Evolutionary conservation across 2,888 invertebrate genomes (phyloP).

Genomic region (Conomelus anceps): DNA sequence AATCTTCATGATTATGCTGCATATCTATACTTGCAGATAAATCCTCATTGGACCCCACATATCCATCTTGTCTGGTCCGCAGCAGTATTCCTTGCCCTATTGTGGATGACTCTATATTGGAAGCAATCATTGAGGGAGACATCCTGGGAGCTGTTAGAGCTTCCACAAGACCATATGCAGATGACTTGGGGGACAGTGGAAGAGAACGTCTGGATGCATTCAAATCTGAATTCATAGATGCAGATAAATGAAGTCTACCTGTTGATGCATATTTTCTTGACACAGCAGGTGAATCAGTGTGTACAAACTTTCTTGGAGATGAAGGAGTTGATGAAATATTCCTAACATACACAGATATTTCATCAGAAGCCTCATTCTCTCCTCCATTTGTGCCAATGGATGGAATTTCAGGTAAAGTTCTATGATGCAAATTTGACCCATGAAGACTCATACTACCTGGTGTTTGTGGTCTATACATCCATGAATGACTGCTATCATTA

Average conservation of each 20-base stretch:
- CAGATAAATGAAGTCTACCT: conserved; percentile 2
- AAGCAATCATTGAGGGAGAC: conserved; percentile 7
- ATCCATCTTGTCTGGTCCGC: conserved; percentile 58
- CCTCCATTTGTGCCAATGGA: conserved; percentile 3
- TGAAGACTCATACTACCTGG: conserved; percentile 10
- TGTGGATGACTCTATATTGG: conserved; percentile 50
- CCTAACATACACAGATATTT: neutral
- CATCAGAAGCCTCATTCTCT: neutral
- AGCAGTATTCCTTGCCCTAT: conserved; percentile 50
- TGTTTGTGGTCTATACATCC: conserved; percentile 45
- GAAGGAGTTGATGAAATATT: conserved; percentile 26
- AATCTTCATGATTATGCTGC: conserved; percentile 19
- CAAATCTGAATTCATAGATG: conserved; percentile 5
- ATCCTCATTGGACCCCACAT: conserved; percentile 39
- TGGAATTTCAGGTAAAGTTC: conserved; percentile 5
- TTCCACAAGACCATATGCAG: conserved; percentile 39
- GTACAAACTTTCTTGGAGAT: conserved; percentile 26
- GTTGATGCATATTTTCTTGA: conserved; percentile 18
- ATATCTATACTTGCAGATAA: conserved; percentile 7
- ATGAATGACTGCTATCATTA: conserved; percentile 37
- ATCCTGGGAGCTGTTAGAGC: conserved; percentile 1
- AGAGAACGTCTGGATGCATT: conserved; percentile 21
- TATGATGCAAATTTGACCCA: conserved; percentile 8
- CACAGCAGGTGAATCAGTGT: conserved; percentile 1
- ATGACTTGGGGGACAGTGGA: conserved; percentile 30